These are phyloP conservation scores for Planiliza haematocheilus DNA, from an alignment of 2,113 vertebrate genomes.

Conservation along the genomic window DNA sequence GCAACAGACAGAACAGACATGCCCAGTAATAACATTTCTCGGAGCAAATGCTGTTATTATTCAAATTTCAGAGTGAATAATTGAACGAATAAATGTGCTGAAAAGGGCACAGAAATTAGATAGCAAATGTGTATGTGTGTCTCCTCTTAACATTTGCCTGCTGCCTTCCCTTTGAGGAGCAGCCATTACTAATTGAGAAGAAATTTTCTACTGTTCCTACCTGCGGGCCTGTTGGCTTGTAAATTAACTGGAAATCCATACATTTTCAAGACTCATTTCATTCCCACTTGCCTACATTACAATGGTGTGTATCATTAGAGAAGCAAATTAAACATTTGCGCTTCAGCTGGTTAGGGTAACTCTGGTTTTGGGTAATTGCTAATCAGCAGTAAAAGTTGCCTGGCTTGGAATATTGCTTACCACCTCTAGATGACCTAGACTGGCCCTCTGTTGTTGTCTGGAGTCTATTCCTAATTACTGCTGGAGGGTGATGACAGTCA, in stretches of 20 bases:
- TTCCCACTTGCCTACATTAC: constrained; percentile 51
- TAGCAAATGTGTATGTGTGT: constrained; percentile 29
- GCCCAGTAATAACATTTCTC: constrained; percentile 69
- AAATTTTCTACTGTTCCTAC: constrained; percentile 78
- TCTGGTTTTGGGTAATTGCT: constrained; percentile 86
- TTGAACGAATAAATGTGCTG: constrained; percentile 64
- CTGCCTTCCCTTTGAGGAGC: constrained; percentile 78
- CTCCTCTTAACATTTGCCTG: constrained; percentile 76
- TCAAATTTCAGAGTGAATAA: constrained; percentile 78
- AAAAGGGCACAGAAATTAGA: constrained; percentile 57
- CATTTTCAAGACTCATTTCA: constrained; percentile 68
- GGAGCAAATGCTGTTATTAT: constrained; percentile 73
- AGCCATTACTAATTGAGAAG: constrained; percentile 82
- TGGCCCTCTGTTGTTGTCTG: constrained; percentile 84
- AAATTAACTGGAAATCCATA: constrained; percentile 85
- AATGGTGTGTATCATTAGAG: constrained; percentile 82
- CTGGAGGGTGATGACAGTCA: constrained; percentile 83
- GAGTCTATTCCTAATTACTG: constrained; percentile 84
- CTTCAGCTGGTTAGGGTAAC: constrained; percentile 67
- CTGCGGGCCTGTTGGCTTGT: constrained; percentile 80
- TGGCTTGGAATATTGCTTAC: constrained; percentile 86
- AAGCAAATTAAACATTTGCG: constrained; percentile 87
- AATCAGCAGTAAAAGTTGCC: constrained; percentile 88
- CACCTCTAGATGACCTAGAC: constrained; percentile 81
- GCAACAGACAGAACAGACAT: constrained; percentile 53